Base-by-base conservation (phyloP, 2,888 invertebrate species). In the Nyleta sp. region DNA sequence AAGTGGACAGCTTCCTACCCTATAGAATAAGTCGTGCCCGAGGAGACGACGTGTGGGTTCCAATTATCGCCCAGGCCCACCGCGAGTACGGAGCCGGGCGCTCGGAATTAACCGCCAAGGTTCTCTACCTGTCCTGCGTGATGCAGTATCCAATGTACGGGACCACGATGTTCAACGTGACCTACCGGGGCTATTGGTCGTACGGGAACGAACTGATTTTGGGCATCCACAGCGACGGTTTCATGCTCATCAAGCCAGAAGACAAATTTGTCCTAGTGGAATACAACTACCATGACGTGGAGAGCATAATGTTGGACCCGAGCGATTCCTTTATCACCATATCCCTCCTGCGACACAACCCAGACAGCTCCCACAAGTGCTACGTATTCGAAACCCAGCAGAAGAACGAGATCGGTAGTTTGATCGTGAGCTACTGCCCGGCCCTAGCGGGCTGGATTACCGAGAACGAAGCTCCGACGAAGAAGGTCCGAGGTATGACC, bases 91-190 rank as follows among this genome's bases (percentile, higher is more conserved):
- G 98, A 60, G 95, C 96, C n/a, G 97, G 97, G 0, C 95, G 98
- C 67, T 95, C 96, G 0, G 98, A 98, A 87, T 91, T 98, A 44
- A 97, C 97, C 0, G 97, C 98, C 15, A 98, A 98, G 91, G 97
- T 98, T 18, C 92, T 98, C 81, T 98, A 98, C 91, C 91, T 98
- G 78, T 97, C 97, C 0, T 98, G 98, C 87, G 98, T 98, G 4
- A 98, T 98, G 96, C 98, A 98, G 91, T 98, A 98, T 90, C 98
- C 98, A 0, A 92, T 98, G 0, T 97, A 96, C 82, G 97, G 97
- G 5, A 96, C 96, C 72, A 96, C 96, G 35, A 92, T 92, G 92
- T 97, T 96, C 91, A 95, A 95, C 10, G 98, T 98, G 75, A 96
- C 96, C 0, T 98, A 98, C 90, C 95, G 97, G 82, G 98, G 98